Conservation (phyloP, 1,140 invertebrate genomes). For the Cyclina sinensis region DNA sequence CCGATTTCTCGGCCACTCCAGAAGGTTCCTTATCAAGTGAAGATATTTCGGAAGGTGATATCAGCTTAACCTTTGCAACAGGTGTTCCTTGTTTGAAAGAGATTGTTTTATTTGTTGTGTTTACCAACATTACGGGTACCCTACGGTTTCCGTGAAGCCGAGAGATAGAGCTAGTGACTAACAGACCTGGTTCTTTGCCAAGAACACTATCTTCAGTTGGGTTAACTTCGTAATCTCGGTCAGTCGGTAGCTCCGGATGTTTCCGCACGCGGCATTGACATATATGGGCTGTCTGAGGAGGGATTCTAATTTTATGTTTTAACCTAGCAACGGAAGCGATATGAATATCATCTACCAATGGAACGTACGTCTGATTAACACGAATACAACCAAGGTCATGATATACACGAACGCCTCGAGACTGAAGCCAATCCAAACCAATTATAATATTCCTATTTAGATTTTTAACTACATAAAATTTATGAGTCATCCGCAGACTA, state of each 20-base stretch:
- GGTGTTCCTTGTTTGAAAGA: neutral
- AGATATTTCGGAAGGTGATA: neutral
- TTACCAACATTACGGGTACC: neutral
- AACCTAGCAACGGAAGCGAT: constrained; percentile 5
- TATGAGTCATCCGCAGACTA: neutral
- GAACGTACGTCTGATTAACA: neutral
- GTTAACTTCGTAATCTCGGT: neutral
- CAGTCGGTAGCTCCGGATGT: neutral
- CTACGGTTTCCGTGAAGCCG: neutral
- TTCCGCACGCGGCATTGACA: neutral
- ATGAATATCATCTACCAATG: constrained; percentile 40
- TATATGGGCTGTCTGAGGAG: neutral
- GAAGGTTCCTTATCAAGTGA: neutral
- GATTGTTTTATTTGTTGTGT: neutral
- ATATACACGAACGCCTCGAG: neutral
- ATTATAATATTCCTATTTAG: neutral
- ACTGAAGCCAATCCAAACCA: neutral
- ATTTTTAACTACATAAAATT: neutral
- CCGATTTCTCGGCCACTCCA: too few relatives aligned
- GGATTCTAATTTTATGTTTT: neutral
- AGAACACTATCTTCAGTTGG: neutral
- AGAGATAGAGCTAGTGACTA: neutral
- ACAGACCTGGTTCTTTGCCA: neutral
- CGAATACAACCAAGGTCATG: neutral
- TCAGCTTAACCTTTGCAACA: neutral